phyloP scores from a whole-genome alignment of 2,113 vertebrate genomes.

The Theristicus caerulescens region DNA sequence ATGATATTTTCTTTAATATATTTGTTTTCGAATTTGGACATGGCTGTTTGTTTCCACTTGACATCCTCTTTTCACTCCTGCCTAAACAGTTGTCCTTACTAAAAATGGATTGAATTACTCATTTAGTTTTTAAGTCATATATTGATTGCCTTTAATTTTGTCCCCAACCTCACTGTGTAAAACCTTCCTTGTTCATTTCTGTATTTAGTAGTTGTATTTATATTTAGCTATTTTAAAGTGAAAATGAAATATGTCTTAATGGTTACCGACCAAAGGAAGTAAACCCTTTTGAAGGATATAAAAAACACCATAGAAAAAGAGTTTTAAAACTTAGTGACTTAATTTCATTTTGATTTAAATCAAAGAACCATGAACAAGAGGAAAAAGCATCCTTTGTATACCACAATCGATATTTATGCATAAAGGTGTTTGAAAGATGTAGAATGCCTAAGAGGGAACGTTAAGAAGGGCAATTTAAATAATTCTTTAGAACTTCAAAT shows the following conservation, averaged over 20 bases:
- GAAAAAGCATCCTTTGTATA: not conserved
- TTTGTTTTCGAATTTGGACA: not conserved
- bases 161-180: not conserved
- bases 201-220: not conserved
- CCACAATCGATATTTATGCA: not conserved
- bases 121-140: not conserved
- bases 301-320: not conserved
- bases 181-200: not conserved
- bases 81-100: not conserved
- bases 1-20: not conserved
- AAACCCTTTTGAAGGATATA: not conserved
- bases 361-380: not conserved
- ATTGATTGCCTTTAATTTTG: not conserved
- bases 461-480: not conserved
- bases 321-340: not conserved
- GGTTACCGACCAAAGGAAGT: not conserved
- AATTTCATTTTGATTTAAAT: not conserved
- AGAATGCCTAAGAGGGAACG: not conserved
- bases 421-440: conserved; percentile 1
- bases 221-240: not conserved
- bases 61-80: not conserved
- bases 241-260: not conserved
- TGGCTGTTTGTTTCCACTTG: not conserved
- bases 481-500: conserved; percentile 20
- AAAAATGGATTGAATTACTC: not conserved